Percentiles rank a stretch among this genome's conserved stretches.
These are phyloP conservation scores for Pollicipes pollicipes DNA, from an alignment of 1,140 invertebrate genomes.

Conservation along the genomic window DNA sequence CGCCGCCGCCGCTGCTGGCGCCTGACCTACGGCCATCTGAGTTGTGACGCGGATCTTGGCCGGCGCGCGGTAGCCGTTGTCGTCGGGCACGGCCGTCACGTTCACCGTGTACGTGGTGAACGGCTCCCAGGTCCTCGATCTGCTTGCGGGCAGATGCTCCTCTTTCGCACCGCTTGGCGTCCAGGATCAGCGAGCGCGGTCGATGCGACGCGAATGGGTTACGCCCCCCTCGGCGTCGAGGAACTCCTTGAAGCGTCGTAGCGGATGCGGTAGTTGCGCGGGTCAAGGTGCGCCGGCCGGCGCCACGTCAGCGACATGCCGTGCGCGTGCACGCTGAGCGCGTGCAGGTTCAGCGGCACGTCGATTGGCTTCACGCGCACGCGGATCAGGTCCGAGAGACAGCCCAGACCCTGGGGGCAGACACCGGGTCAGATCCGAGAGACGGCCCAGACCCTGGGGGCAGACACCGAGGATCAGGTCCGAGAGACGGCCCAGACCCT, in stretches of 20 bases:
- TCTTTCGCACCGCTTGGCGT: slow-evolving; percentile 38
- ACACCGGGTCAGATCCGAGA: no score
- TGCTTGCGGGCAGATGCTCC: slow-evolving; percentile 35
- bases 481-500: no score
- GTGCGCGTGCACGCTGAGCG: slow-evolving; percentile 70
- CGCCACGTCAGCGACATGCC: slow-evolving; percentile 83
- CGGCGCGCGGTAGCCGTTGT: slow-evolving; percentile 65
- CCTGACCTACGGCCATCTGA: slow-evolving; percentile 52
- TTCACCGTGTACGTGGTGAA: slow-evolving; percentile 91
- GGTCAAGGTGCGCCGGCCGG: slow-evolving; percentile 72
- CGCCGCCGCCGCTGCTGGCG: no score
- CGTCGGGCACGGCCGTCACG: slow-evolving; percentile 70
- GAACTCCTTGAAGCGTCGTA: slow-evolving; percentile 90
- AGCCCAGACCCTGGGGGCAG: slow-evolving; percentile 28
- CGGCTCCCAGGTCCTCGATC: slow-evolving; percentile 70
- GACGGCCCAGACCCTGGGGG: no score
- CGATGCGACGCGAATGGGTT: slow-evolving; percentile 68
- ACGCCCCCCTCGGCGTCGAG: slow-evolving; percentile 84
- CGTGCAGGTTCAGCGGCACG: slow-evolving; percentile 66
- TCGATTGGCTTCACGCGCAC: slow-evolving; percentile 81
- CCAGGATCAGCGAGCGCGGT: slow-evolving; percentile 49
- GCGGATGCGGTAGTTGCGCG: slow-evolving; percentile 69
- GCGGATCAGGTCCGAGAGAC: slow-evolving; percentile 43
- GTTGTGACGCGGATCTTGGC: slow-evolving; percentile 88
- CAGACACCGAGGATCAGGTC: no score